These are phyloP conservation scores for Ctenopoma multispine DNA, from an alignment of 2,797 vertebrate genomes.

Conservation along the genomic window DNA sequence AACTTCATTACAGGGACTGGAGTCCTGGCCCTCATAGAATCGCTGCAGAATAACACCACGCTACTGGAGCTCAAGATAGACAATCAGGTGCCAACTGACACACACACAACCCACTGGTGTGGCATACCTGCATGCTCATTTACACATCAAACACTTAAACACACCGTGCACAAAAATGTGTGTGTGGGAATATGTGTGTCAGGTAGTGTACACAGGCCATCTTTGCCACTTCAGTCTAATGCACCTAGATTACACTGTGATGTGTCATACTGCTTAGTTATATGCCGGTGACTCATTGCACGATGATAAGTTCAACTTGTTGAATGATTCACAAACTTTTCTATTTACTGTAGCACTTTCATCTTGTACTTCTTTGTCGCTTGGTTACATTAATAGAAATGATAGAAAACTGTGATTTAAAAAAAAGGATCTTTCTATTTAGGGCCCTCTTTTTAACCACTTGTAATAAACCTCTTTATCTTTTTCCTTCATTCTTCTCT, in stretches of 20 bases:
- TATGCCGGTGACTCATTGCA: conserved; percentile 38
- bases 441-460: not conserved
- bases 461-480: not conserved
- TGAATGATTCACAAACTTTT: not conserved
- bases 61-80: conserved; percentile 96
- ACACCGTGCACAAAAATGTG: not conserved
- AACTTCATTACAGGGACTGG: conserved; percentile 97
- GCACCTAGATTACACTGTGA: conserved; percentile 14
- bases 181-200: conserved; percentile 24
- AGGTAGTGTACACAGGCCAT: conserved; percentile 41
- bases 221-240: conserved; percentile 53
- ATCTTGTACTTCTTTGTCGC: not conserved
- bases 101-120: not conserved
- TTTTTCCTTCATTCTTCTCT: not conserved
- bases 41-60: conserved; percentile 90
- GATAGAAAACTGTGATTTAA: not conserved
- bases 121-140: not conserved
- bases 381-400: not conserved
- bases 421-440: not conserved
- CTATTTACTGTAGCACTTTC: not conserved
- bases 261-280: conserved; percentile 26
- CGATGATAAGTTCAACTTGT: conserved; percentile 1
- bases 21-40: conserved; percentile 89
- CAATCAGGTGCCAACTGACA: conserved; percentile 89
- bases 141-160: not conserved